A percentile compares a stretch with the other conserved stretches of the same genome.
These are phyloP conservation scores for Caloenas nicobarica DNA, from an alignment of 2,113 vertebrate species.

Conservation along the genomic window DNA sequence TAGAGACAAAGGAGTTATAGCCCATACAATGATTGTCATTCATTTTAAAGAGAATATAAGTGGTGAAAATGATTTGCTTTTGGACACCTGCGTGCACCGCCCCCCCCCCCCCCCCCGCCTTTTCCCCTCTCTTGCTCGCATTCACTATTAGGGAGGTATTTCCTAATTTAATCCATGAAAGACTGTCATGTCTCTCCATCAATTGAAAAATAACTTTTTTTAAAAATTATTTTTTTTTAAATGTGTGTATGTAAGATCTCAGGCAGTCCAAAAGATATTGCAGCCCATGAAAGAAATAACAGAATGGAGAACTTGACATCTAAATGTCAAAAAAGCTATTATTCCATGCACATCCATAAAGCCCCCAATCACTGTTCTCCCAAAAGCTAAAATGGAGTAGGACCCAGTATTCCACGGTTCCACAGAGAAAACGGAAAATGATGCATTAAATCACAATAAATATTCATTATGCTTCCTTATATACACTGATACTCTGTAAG, in stretches of 20 bases:
- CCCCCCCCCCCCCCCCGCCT: too few species aligned
- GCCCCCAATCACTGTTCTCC: fast-evolving
- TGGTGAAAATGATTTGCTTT: background rate
- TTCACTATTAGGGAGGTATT: background rate
- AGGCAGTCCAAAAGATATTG: background rate
- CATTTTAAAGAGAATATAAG: background rate
- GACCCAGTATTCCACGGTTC: background rate
- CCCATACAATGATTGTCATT: background rate
- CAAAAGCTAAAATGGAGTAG: background rate
- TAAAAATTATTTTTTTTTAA: background rate
- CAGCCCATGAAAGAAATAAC: background rate
- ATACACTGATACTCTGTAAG: background rate
- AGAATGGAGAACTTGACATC: background rate
- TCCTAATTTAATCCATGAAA: background rate
- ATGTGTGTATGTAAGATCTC: background rate
- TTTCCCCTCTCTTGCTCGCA: background rate
- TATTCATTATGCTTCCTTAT: background rate
- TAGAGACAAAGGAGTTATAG: background rate
- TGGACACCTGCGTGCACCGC: too few species aligned
- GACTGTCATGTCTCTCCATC: too few species aligned
- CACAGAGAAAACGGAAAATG: background rate
- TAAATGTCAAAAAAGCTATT: background rate
- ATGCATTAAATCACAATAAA: background rate
- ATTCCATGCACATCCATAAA: background rate
- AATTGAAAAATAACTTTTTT: too few species aligned